phyloP scores from a whole-genome alignment of 2,888 invertebrate species.

The Encarsia formosa region DNA sequence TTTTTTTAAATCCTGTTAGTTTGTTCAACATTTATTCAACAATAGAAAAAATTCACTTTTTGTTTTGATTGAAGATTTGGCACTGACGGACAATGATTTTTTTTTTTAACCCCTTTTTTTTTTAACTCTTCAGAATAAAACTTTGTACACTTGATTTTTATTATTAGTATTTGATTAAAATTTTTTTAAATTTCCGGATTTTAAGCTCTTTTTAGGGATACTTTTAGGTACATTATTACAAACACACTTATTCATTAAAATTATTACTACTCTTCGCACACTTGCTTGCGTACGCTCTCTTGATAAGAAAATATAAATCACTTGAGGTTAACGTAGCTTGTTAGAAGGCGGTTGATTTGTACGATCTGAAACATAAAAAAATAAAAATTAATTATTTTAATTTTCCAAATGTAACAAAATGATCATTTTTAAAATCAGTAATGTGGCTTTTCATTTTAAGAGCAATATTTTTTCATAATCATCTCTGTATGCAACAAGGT shows the following conservation, averaged over 20 bases:
- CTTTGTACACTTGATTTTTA: conserved; percentile 51
- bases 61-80: conserved; percentile 43
- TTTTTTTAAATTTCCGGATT: conserved; percentile 30
- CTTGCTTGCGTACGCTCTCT: conserved; percentile 27
- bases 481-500: too few relatives aligned
- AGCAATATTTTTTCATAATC: too few relatives aligned
- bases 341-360: conserved; percentile 53
- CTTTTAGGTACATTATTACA: conserved; percentile 45
- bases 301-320: conserved; percentile 52
- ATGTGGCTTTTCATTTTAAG: too few relatives aligned
- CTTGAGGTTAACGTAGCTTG: conserved; percentile 53
- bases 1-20: too few relatives aligned
- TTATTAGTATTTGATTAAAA: too few relatives aligned
- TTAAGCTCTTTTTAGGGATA: conserved; percentile 28
- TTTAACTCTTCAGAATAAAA: conserved; percentile 41
- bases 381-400: too few relatives aligned
- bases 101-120: conserved; percentile 24
- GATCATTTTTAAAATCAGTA: too few relatives aligned
- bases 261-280: background rate
- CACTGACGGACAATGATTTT: conserved; percentile 47
- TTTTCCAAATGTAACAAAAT: too few relatives aligned
- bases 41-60: conserved; percentile 27
- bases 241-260: conserved; percentile 44
- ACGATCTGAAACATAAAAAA: conserved; percentile 49
- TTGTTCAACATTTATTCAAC: conserved; percentile 25